A percentile compares a stretch with the other conserved stretches of the same genome.
Evolutionary conservation across 2,888 invertebrate species (phyloP).

Genomic region (Lasioglossum vierecki): DNA sequence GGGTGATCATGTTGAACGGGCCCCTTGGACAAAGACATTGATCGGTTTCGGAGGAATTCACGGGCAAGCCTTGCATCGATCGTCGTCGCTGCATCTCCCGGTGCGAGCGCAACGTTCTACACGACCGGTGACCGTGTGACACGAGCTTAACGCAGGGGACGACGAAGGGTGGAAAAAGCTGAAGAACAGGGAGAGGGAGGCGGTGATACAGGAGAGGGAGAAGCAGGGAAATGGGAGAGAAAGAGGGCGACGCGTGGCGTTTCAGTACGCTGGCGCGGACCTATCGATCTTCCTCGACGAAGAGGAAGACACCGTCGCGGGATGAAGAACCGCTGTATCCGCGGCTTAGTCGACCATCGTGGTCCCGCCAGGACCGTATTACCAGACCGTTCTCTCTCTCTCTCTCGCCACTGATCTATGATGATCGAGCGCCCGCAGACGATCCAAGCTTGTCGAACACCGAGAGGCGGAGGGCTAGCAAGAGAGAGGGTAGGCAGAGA

Average conservation of each 20-base stretch:
- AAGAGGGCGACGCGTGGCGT: constrained; percentile 33
- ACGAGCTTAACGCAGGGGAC: constrained; percentile 32
- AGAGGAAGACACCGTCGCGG: constrained; percentile 71
- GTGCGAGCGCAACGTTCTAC: constrained; percentile 39
- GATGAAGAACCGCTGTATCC: constrained; percentile 71
- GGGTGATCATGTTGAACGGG: neutral
- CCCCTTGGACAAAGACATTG: neutral
- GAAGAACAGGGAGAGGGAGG: constrained; percentile 8
- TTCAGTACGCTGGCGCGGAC: constrained; percentile 78
- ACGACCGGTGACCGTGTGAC: constrained; percentile 52
- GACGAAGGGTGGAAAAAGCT: constrained; percentile 19
- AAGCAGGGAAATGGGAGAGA: constrained; percentile 10
- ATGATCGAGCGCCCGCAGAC: constrained; percentile 47
- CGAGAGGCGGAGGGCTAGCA: neutral
- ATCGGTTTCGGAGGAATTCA: constrained; percentile 33
- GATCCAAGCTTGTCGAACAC: constrained; percentile 31
- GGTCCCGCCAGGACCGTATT: constrained; percentile 56
- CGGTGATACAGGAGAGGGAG: neutral
- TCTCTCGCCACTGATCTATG: constrained; percentile 30
- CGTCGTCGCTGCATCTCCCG: constrained; percentile 33
- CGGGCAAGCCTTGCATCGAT: constrained; percentile 56
- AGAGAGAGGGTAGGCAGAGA: neutral
- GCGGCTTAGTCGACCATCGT: constrained; percentile 75
- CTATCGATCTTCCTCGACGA: constrained; percentile 72
- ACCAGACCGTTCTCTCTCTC: constrained; percentile 23